Evolutionary conservation across 1,140 invertebrate species (phyloP), one percentile per base, ranked within the genome.

Genomic region (Panagrolaimus sp.): DNA sequence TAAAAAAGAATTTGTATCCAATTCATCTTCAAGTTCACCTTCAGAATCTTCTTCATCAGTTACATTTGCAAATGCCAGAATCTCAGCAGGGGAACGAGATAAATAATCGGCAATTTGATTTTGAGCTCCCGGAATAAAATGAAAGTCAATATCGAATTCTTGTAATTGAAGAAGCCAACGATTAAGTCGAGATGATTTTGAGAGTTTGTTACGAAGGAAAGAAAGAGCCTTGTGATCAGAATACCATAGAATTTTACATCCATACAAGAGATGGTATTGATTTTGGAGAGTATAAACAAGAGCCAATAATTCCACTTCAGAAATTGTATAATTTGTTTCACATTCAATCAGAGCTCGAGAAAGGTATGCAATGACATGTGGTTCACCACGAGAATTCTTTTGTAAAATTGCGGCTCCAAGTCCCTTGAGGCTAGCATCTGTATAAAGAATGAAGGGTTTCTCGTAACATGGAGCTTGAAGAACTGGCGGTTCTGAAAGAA

Each of bases 291-390:
- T 28, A 9, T 28, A 55, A 2, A 55, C 52, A 0, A 88, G 83
- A 4, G 84, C 81, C n/a, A 86, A 76, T 0, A 82, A 85, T 78
- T 88, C 87, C 71, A 84, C 84, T 43, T 88, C 85, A 6, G 86
- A 75, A 65, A 87, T 84, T n/a, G 79, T 76, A 75, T 88, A 88
- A 17, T 85, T 85, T 72, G 77, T 73, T 76, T 88, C 85, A 26
- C 84, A 75, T 38, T 69, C 43, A 32, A 73, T 79, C 24, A 88
- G 10, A 21, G 28, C n/a, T 21, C 52, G 9, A 1, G 52, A 55
- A 15, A 46, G 83, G 78, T 76, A 84, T 68, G 4, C 78, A 28
- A 87, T 82, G 1, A 85, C 85, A 71, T 71, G 68, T 73, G 86
- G 84, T 1, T 43, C 38, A 14, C 77, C 81, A 71, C 85, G 77